Evolutionary conservation across 1,140 invertebrate genomes (phyloP), one percentile per base, ranked within the genome.

Genomic region (Pygmarrhopalites habei): DNA sequence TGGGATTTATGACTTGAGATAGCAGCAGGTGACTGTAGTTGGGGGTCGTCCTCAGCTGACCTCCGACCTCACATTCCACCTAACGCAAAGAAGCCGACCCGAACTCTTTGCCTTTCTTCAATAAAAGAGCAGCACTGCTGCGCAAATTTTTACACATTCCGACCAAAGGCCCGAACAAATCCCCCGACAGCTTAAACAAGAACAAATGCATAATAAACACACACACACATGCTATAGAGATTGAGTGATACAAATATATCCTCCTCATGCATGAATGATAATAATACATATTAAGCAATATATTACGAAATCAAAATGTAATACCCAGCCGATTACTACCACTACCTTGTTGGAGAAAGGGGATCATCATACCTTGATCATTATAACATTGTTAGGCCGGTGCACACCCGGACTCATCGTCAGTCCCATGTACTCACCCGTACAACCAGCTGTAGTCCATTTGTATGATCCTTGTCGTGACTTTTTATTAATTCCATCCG

Each of bases 81-180:
- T 64, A 46, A 44, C 46, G 47, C 61, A 69, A 69, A 57, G 68
- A 61, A 62, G 60, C 65, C 65, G 68, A 59, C 62, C 35, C 44
- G 43, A 62, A 28, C 10, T n/a, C 14, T 55, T 26, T 62, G 35
- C 39, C 7, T 49, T 7, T 49, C 7, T 12, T 10, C n/a, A n/a
- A 41, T 12, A 41, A 60, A 60, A 60, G 53, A 67, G 35, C 56
- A 53, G 46, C 55, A 62, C 68, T 63, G 60, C 63, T 65, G 68
- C 68, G 65, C 68, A 67, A 70, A 70, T 70, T 70, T 70, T 67
- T 67, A n/a, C 60, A 70, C 55, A 67, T 67, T 70, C 65, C 46
- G 7, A 49, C 19, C 7, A 19, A 49, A 10, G 39, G n/a, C 39
- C 12, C 39, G 39, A 12, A 41, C 12, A 12, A 41, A 12, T n/a